Evolutionary conservation across 1,140 invertebrate species (phyloP), one percentile per base, ranked within the genome.

Genomic region (Leptopilina boulardi): DNA sequence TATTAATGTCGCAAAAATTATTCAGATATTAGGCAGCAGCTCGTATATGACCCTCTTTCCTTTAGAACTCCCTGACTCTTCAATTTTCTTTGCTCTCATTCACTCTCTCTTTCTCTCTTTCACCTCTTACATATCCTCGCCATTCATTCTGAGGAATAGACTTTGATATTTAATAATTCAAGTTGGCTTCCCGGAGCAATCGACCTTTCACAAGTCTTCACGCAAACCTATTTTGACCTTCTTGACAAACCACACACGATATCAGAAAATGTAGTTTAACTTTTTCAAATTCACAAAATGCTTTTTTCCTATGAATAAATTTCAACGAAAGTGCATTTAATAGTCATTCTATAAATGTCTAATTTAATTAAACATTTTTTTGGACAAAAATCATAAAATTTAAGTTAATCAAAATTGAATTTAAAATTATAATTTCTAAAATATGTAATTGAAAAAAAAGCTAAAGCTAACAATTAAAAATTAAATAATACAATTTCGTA

Each of bases 151-250:
- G 26, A 66, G 23, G 26, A 66, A 66, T 66, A 15, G 13, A 66
- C 23, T 34, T 66, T 66, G 59, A 30, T n/a, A 66, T 66, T 66
- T 34, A 66, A 66, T 66, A 66, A 66, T 66, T 21, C 23, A 66
- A 66, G 56, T 13, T 26, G 23, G 21, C 23, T 30, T 30, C 21
- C 23, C 56, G 23, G 9, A 66, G 56, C 56, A 15, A 66, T 66
- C 56, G 56, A 26, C 23, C 56, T 66, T 21, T 26, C 21, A n/a
- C 56, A 66, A 66, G 11, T 66, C 11, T 66, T 26, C 13, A 30
- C 56, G 11, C 21, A 23, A 30, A 66, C 5, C 10, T 21, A 26
- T 26, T 30, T 10, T 30, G 9, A n/a, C 18, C 8, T 23, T 2
- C 21, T 21, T 13, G 19, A 23, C 9, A 23, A 13, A 5, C 9